Evolutionary conservation across 2,888 invertebrate genomes (phyloP), one percentile per base, ranked within the genome.

Genomic region (Drosophila diplacantha): DNA sequence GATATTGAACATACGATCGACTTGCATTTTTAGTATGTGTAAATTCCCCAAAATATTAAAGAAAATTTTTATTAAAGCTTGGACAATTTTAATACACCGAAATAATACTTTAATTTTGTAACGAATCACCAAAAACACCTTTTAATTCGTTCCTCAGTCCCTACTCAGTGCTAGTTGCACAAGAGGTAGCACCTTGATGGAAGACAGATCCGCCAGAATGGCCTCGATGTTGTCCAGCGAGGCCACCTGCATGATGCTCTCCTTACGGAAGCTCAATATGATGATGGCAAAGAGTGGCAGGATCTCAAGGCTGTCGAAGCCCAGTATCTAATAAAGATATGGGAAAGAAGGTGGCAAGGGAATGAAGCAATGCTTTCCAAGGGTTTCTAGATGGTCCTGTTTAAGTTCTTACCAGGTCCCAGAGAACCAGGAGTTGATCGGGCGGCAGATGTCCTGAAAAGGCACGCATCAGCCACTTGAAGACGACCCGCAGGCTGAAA

Each of bases 381-480:
- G 22, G 22, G 5, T 5, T 22, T 22, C 22, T 9, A 26, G 8
- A 26, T 8, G 26, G 26, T 8, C 26, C 26, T 3, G 26, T 9
- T 29, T 11, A 11, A 29, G 29, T 11, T 29, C 29, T 11, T 29
- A 92, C 90, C 77, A 97, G 90, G 88, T 98, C 98, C 98, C 98
- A 98, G 14, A 98, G 90, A 39, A 95, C 92, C 4, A 98, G 89
- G 2, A 98, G 91, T 87, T 98, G 97, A 83, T 97, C 96, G 0
- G 96, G 96, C 0, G 96, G 94, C 47, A 98, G 90, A 85, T 96
- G 96, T 0, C 98, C 98, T 80, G 97, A 97, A 87, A 98, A 98
- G 2, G 96, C 98, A 70, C 97, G 90, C 93, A 98, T 97, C 44
- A 98, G 88, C 98, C 98, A 98, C 88, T 98, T 97, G 87, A 98